Evolutionary conservation across 2,113 vertebrate species (phyloP).

Genomic region (Petaurus breviceps): DNA sequence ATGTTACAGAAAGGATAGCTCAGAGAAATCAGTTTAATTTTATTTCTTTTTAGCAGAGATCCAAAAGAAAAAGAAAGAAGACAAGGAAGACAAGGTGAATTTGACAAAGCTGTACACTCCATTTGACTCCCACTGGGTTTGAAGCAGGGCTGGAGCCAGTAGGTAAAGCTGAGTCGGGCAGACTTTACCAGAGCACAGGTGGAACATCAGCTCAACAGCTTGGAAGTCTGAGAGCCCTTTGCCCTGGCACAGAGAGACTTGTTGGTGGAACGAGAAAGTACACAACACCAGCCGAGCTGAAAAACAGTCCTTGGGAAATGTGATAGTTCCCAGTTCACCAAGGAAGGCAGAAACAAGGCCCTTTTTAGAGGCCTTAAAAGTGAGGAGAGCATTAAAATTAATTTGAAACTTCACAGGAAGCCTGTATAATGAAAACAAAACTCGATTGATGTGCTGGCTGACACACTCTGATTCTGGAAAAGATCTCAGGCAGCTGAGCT

Average conservation of each 20-base stretch:
- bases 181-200: slow-evolving; percentile 34
- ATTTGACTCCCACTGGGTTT: not conserved
- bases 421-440: slow-evolving; percentile 83
- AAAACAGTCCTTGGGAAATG: slow-evolving; percentile 59
- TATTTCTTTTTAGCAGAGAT: not conserved
- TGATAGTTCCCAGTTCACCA: slow-evolving; percentile 75
- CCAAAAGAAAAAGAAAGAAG: slow-evolving; percentile 23
- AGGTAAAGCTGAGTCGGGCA: not conserved
- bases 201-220: not conserved
- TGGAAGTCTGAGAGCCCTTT: slow-evolving; percentile 24
- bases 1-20: not conserved
- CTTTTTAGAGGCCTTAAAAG: slow-evolving; percentile 81
- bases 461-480: slow-evolving; percentile 76
- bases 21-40: slow-evolving; percentile 24
- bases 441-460: slow-evolving; percentile 77
- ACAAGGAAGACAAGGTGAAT: not conserved
- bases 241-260: not conserved
- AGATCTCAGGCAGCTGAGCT: slow-evolving; percentile 69
- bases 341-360: slow-evolving; percentile 71
- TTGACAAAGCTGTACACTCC: slow-evolving; percentile 27
- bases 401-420: slow-evolving; percentile 84
- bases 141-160: not conserved
- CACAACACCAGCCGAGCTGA: not conserved
- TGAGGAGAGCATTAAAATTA: slow-evolving; percentile 83
- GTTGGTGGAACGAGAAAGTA: not conserved